Base-by-base conservation (phyloP, 2,888 invertebrate genomes). In the Philopedon plagiatum region DNA sequence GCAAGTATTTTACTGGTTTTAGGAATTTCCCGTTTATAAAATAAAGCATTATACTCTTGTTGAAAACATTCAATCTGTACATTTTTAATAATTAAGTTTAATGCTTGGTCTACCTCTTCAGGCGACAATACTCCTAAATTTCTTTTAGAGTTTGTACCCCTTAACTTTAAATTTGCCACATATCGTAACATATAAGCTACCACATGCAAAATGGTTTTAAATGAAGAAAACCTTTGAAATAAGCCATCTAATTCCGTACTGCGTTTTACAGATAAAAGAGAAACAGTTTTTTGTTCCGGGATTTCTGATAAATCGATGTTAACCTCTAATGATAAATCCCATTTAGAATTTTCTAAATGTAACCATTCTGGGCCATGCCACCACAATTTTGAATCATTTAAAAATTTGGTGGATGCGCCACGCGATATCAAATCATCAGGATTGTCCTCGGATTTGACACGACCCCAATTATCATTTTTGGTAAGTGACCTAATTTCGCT, bases 361-460 rank as follows among this genome's bases (percentile, higher is more conserved):
- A 39, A 21, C 23, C 29, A 41, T 11, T 61, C 18, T 2, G 60
- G 67, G 5, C 49, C 60, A 11, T 32, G 18, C 49, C 58, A 67
- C 60, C 51, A 61, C 26, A 67, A 26, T n/a, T 5, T 44, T 11
- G 23, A 23, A 13, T 51, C 15, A n/a, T 5, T 34, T 29, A 60
- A 37, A 23, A 15, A 13, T 13, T 60, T 19, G 9, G 29, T 41
- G 9, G 44, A 49, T 23, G 15, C 29, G 2, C 60, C 49, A 13
- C 66, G 21, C 11, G 66, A 63, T 23, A 71, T 13, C 8, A 62
- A 44, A 44, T 73, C 69, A 5, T 71, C 74, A 18, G 75, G 65
- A 51, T 72, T 72, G 4, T 71, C 67, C 8, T 3, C 29, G 21
- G 61, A 41, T 9, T 26, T 26, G 7, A 69, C 63, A 11, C 69